Evolutionary conservation across 2,797 vertebrate species (phyloP), one percentile per base, ranked within the genome.

Genomic region (Clarias pachynema): DNA sequence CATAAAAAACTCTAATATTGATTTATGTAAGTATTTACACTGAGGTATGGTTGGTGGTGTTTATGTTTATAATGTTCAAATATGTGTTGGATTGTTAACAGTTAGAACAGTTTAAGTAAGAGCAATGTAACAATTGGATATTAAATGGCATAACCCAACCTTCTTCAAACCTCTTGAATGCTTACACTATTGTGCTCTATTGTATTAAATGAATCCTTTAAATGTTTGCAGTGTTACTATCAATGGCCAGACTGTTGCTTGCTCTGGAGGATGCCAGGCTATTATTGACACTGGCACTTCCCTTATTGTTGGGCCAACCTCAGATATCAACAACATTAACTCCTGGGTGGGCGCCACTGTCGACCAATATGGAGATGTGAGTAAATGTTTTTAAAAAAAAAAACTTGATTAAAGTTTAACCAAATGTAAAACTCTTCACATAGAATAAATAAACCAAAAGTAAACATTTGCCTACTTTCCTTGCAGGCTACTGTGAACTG

Each of bases 231-330:
- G 92, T 29, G 90, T 92, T 83, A 90, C 84, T 79, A 89, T 87
- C 79, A 93, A 93, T 26, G 92, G 92, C 24, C 80, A 94, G 78
- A 75, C 78, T 5, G 93, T 94, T 66, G 92, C 92, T 29, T 95
- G 94, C 83, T 4, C 84, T n/a, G 91, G 90, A 37, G 93, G 92
- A 40, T 95, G 94, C 89, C 93, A 94, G 86, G 92, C 93, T 82
- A 92, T 94, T 87, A 86, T 93, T 49, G 94, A 94, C 90, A 93
- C 94, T 20, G 94, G 93, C 10, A 94, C 94, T 77, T 94, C 94
- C 83, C 53, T 77, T 81, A 93, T 95, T 6, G 91, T 91, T 57
- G 95, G 94, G 16, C 92, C 94, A 83, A 85, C n/a, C 83, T 80
- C 0, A 77, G 91, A 93, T 70, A 94, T 95, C 88, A 86, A 15